Evolutionary conservation across 2,797 vertebrate genomes (phyloP), one percentile per base, ranked within the genome.

Genomic region (Takifugu ocellatus): DNA sequence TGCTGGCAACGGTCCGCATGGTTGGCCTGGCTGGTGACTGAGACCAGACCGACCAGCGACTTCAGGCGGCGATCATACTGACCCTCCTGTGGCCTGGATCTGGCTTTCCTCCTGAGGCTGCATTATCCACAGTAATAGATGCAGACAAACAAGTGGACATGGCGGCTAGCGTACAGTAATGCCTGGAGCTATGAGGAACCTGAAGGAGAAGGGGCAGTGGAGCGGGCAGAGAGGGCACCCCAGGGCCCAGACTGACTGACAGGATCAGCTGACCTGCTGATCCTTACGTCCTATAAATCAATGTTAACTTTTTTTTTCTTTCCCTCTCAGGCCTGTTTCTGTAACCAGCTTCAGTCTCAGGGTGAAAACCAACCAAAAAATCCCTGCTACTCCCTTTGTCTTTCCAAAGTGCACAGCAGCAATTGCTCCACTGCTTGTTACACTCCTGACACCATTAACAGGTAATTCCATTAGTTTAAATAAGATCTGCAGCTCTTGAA

Each of bases 381-480:
- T 14, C 12, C 12, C 36, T 14, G 36, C 11, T 14, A 3, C 36
- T 14, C 11, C 36, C 36, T 39, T 39, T 39, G 36, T 12, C 4
- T 14, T 39, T 14, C 2, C 68, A 69, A 61, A 60, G 43, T 25
- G 55, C 21, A 51, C 49, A 54, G 52, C 56, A 74, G 36, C 33
- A 56, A 68, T 77, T 63, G 68, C 66, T 59, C 66, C 61, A 53
- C 17, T 72, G 74, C 68, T 75, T 68, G 74, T 77, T 77, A 84
- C 69, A 59, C 69, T 79, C 61, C 59, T 67, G 75, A 84, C 77
- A 81, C 80, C 61, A 78, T 82, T 76, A 85, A 85, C 77, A 83
- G 77, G 75, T 87, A 84, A 87, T 85, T 88, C 76, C 80, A 87
- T 89, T 86, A 87, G 78, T 63, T 61, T 10, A 17, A 85, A 79